Base-by-base conservation (phyloP, 2,113 vertebrate genomes). In the Mormoops blainvillei region DNA sequence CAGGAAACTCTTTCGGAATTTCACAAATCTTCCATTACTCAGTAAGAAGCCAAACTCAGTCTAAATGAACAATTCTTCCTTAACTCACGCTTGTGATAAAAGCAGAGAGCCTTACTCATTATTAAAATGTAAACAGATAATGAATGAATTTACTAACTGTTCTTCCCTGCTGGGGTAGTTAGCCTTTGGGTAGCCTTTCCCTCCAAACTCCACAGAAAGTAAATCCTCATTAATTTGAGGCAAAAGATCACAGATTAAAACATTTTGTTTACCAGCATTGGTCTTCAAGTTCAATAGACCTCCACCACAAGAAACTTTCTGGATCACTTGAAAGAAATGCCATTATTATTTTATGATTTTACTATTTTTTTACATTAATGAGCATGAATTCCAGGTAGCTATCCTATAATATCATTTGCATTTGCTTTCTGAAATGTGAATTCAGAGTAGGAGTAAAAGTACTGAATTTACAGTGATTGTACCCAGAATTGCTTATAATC, bases 71-170 rank as follows among this genome's bases (percentile, higher is more conserved):
- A 90, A 83, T 70, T 58, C 11, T 96, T 68, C 73, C 58, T 96
- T 95, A 94, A 95, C 43, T 92, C 16, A 20, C 54, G 48, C 43
- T 91, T 83, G 82, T 74, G 68, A 77, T 78, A 87, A 83, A 89
- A 87, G 77, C 52, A 77, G 16, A 96, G 31, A 74, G 24, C 4
- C 67, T 90, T 45, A 65, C n/a, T 84, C 67, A 70, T 71, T 95
- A 94, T 91, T 96, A 89, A 96, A 96, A 83, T 91, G 82, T 95
- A 97, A 96, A 91, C 82, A 94, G 73, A 96, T 94, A 91, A 87
- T 86, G 73, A 97, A 91, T 94, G 67, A 92, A 96, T 90, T 94
- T 68, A 82, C 58, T 92, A 85, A 96, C 22, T 80, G 70, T 52
- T 93, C 61, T 92, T 91, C 43, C 94, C 94, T 95, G 67, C 77